Evolutionary conservation across 2,888 invertebrate genomes (phyloP).

Genomic region (Tubiluchus corallicola): DNA sequence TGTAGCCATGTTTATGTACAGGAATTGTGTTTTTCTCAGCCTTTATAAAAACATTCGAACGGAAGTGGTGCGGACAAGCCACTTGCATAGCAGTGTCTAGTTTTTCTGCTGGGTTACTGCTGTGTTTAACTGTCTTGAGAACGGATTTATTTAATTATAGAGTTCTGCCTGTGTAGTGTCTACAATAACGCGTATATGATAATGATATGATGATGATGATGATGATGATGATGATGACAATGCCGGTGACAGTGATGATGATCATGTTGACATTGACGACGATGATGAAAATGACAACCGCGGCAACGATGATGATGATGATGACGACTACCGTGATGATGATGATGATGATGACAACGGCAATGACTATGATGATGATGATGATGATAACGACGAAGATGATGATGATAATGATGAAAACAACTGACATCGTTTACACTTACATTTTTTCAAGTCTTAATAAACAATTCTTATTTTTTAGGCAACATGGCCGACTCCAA

Average conservation of each 20-base stretch:
- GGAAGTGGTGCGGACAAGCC: too few relatives aligned
- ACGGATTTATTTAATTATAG: too few relatives aligned
- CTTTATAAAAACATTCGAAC: too few relatives aligned
- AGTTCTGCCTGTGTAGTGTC: too few relatives aligned
- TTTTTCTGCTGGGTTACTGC: too few relatives aligned
- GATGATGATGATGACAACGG: neutral
- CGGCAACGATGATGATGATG: constrained; percentile 9
- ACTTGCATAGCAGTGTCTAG: too few relatives aligned
- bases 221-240: constrained; percentile 1
- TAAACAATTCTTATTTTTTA: too few relatives aligned
- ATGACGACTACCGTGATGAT: constrained; percentile 7
- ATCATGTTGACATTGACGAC: neutral
- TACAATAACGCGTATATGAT: neutral
- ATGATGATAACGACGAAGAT: constrained; percentile 9
- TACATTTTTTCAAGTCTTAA: too few relatives aligned
- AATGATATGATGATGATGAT: constrained; percentile 7
- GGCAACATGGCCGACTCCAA: constrained; percentile 40
- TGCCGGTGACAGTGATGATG: neutral
- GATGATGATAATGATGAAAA: constrained; percentile 6
- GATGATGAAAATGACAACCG: neutral
- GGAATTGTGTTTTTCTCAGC: too few relatives aligned
- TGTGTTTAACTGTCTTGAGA: too few relatives aligned
- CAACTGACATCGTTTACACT: too few relatives aligned
- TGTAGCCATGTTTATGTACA: too few relatives aligned
- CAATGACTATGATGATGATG: neutral